Conservation (phyloP, 2,113 vertebrate species). For the Gulo gulo region DNA sequence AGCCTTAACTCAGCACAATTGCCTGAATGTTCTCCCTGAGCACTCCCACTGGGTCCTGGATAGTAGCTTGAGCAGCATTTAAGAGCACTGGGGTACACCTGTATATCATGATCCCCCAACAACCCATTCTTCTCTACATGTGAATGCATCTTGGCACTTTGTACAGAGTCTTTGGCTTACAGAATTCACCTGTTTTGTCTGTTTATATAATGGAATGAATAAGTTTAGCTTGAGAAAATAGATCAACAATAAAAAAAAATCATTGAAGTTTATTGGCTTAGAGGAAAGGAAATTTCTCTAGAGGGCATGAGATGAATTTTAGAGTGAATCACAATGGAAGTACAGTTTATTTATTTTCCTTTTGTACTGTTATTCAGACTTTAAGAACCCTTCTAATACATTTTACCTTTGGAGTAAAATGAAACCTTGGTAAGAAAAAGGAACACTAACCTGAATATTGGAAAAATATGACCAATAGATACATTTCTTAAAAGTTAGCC, state of each 20-base stretch:
- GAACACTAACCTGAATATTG: not conserved
- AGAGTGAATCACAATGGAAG: not conserved
- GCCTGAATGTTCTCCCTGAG: not conserved
- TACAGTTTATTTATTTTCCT: slow-evolving; percentile 43
- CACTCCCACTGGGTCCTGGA: not conserved
- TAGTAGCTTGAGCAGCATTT: not conserved
- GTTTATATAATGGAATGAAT: not conserved
- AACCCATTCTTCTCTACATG: not conserved
- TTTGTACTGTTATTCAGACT: not conserved
- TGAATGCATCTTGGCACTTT: not conserved
- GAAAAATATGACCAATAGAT: not conserved
- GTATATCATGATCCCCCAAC: not conserved
- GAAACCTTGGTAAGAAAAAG: not conserved
- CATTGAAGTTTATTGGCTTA: not conserved
- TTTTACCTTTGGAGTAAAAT: not conserved
- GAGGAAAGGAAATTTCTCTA: not conserved
- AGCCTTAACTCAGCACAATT: not conserved
- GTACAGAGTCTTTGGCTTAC: not conserved
- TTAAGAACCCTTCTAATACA: not conserved
- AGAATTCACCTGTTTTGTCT: slow-evolving; percentile 19
- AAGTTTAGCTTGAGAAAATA: slow-evolving; percentile 34
- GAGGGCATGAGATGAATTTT: not conserved
- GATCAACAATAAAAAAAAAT: not conserved
- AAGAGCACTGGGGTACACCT: not conserved
- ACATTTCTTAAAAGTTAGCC: not conserved